These are phyloP conservation scores for Cydia strobilella DNA, from an alignment of 1,140 invertebrate species.

Conservation along the genomic window DNA sequence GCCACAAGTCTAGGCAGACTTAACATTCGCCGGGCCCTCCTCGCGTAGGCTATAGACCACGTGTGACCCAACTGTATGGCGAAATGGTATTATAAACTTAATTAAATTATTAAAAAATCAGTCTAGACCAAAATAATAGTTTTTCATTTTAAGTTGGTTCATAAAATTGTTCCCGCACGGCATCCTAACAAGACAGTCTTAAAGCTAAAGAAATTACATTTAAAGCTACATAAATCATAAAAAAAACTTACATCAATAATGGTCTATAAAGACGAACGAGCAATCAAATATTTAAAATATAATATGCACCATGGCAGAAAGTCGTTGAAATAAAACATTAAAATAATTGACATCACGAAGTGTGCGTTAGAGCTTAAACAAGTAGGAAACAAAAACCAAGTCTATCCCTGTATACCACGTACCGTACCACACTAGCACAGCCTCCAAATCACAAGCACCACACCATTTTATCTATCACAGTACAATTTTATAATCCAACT, in stretches of 20 bases:
- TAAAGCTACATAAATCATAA: constrained; percentile 40
- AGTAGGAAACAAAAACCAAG: constrained; percentile 21
- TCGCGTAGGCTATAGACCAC: neutral
- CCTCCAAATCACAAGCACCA: constrained; percentile 44
- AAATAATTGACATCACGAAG: constrained; percentile 16
- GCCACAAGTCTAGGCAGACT: neutral
- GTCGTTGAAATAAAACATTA: constrained; percentile 13
- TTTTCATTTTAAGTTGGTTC: constrained; percentile 54
- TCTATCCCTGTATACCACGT: constrained; percentile 26
- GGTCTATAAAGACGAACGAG: neutral
- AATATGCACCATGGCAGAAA: constrained; percentile 16
- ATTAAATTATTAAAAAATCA: constrained; percentile 60
- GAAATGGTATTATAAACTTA: constrained; percentile 44
- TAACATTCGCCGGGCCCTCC: neutral
- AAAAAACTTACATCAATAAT: constrained; percentile 5
- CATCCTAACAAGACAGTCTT: constrained; percentile 44
- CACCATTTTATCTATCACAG: constrained; percentile 58
- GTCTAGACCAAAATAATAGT: constrained; percentile 63
- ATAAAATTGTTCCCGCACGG: constrained; percentile 40
- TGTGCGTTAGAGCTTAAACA: neutral
- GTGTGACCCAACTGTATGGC: constrained; percentile 22
- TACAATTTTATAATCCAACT: constrained; percentile 69
- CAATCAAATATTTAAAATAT: constrained; percentile 8
- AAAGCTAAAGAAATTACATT: constrained; percentile 58
- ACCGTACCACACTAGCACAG: constrained; percentile 44